Evolutionary conservation across 30 jellyfish, hydroid and myxozoan species (phyloP), one percentile per base, ranked within the genome.

Genomic region (Nemopilema nomurai): DNA sequence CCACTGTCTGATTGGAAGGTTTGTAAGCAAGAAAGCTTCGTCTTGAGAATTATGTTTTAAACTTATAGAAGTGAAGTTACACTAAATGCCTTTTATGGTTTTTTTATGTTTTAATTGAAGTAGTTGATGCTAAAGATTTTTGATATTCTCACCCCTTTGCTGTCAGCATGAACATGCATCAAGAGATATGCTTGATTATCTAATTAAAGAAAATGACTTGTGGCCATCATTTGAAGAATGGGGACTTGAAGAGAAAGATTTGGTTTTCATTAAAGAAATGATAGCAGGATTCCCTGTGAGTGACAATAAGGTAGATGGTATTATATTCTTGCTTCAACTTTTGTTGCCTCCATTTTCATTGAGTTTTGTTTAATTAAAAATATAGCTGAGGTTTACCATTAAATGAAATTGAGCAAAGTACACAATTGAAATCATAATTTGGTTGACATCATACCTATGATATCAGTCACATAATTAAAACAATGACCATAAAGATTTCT

Each of bases 151-250:
- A 49, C 30, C 17, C 25, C 24, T 80, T 53, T 64, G 26, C 79
- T 72, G 50, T 17, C 51, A 90, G 97, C 97, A 90, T 76, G 97
- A 90, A 71, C 30, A 71, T 63, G 96, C 88, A 17, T 90, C 97
- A 8, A 82, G 51, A 32, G 82, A 30, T 23, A 90, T 90, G 97
- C 70, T 90, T 7, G 95, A 90, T 76, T 74, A 84, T 76, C 23
- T 84, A 86, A 77, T 90, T 21, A 49, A 72, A 75, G 92, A 74
- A 57, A 84, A 90, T 53, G 69, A 80, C 30, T 74, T 90, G 24
- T 27, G 65, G 86, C 86, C 79, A 16, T 27, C 28, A 20, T 90
- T 90, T 75, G 76, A 79, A 80, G 74, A 85, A 29, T 75, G 88
- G 82, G 83, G 80, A 24, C 81, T 90, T 20, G 71, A 57, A 21